Percentiles rank a stretch among this genome's conserved stretches.
These are phyloP conservation scores for Phenganax subtilis DNA, from an alignment of 92 coral and sea anemone genomes.

Conservation along the genomic window DNA sequence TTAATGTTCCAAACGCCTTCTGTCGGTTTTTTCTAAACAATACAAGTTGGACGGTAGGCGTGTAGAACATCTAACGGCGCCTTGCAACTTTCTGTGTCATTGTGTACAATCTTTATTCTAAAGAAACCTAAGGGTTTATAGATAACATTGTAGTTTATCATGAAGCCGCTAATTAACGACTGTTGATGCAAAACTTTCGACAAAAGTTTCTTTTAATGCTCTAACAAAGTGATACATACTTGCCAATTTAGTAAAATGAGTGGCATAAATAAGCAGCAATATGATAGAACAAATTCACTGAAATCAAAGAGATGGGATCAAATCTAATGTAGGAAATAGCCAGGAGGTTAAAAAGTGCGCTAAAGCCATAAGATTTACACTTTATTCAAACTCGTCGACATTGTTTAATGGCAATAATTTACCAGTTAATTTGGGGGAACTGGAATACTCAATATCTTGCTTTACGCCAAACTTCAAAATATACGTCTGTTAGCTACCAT, in stretches of 20 bases:
- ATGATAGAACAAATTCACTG: too few relatives aligned
- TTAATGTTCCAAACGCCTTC: conserved; percentile 2
- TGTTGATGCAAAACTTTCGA: conserved; percentile 7
- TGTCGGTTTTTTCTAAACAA: conserved; percentile 23
- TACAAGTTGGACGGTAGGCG: conserved; percentile 11
- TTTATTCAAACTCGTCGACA: too few relatives aligned
- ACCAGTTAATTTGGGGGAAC: too few relatives aligned
- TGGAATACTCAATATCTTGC: too few relatives aligned
- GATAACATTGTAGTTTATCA: neutral
- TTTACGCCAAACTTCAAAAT: too few relatives aligned
- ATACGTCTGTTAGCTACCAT: too few relatives aligned
- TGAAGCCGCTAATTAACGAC: conserved; percentile 2
- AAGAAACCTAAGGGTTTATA: neutral
- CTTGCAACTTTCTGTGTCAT: conserved; percentile 13
- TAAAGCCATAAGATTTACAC: too few relatives aligned
- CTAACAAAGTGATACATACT: neutral
- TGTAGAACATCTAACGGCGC: conserved; percentile 9
- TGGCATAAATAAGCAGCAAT: too few relatives aligned
- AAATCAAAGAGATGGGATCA: too few relatives aligned
- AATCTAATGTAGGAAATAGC: too few relatives aligned
- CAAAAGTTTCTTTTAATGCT: neutral
- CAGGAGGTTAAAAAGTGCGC: too few relatives aligned
- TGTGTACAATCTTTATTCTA: neutral
- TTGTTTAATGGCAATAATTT: too few relatives aligned
- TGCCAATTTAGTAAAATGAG: neutral